A percentile compares a stretch with the other conserved stretches of the same genome.
phyloP scores from a whole-genome alignment of 2,888 invertebrate species.

The Deroplatys truncata region DNA sequence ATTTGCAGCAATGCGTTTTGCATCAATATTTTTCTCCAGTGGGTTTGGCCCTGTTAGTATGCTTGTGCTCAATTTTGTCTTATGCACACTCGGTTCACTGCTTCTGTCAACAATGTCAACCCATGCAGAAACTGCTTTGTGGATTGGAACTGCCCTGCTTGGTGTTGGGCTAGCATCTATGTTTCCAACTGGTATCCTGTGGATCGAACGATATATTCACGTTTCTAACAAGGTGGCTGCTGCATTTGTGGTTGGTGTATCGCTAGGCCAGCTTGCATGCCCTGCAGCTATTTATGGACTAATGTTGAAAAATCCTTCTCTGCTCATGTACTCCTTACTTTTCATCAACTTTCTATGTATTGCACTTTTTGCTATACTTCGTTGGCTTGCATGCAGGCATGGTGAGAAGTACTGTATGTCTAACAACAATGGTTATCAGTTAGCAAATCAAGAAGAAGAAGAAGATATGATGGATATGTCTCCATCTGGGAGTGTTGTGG shows the following conservation, averaged over 20 bases:
- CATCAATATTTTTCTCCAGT: constrained; percentile 43
- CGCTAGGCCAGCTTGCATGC: constrained; percentile 44
- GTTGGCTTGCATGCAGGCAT: constrained; percentile 38
- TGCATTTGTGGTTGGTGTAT: constrained; percentile 44
- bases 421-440: constrained; percentile 33
- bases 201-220: constrained; percentile 45
- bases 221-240: constrained; percentile 46
- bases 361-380: constrained; percentile 39
- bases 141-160: constrained; percentile 42
- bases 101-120: constrained; percentile 38
- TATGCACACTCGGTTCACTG: constrained; percentile 39
- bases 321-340: constrained; percentile 42
- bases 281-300: constrained; percentile 42
- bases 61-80: constrained; percentile 41
- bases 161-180: constrained; percentile 47
- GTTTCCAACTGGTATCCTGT: constrained; percentile 46
- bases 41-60: constrained; percentile 42
- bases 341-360: constrained; percentile 36
- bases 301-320: constrained; percentile 39
- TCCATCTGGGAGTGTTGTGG: constrained; percentile 10
- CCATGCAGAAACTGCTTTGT: constrained; percentile 37
- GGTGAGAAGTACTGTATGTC: constrained; percentile 33
- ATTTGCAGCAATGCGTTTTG: constrained; percentile 43
- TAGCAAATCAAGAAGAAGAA: constrained; percentile 35
- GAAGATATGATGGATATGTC: constrained; percentile 32